phyloP scores from a whole-genome alignment of 2,797 vertebrate species.

The Anabacerthia variegaticeps region DNA sequence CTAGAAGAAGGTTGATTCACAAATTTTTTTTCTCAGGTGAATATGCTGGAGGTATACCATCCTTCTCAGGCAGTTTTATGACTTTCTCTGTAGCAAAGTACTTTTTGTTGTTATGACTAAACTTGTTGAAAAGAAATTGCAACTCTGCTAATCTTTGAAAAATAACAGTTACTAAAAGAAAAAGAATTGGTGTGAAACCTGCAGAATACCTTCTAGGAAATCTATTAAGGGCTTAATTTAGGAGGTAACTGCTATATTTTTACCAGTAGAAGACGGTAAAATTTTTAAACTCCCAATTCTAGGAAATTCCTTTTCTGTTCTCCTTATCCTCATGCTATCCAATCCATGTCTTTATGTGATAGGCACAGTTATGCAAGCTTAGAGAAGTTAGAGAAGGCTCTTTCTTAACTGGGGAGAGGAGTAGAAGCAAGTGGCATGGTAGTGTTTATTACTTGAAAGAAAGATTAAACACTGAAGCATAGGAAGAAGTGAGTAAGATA shows the following conservation, averaged over 20 bases:
- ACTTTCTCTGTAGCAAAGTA: neutral
- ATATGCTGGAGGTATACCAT: neutral
- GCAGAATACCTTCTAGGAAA: neutral
- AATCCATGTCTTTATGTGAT: neutral
- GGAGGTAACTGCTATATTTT: neutral
- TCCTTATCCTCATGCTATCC: neutral
- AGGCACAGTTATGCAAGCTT: neutral
- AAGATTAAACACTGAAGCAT: neutral
- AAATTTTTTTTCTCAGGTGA: neutral
- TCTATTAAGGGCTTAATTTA: neutral
- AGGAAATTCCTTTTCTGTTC: neutral
- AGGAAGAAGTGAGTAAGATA: neutral
- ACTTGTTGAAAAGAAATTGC: neutral
- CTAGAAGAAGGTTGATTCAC: neutral
- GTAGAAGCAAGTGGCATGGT: neutral
- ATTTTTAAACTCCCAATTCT: neutral
- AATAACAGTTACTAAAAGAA: neutral
- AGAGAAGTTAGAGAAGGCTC: neutral
- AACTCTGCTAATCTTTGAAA: neutral
- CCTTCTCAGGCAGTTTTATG: neutral
- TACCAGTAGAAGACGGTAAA: neutral
- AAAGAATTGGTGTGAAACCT: neutral
- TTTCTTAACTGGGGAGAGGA: neutral
- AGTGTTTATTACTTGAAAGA: neutral
- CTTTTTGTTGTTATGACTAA: neutral